Conservation (phyloP, 2,888 invertebrate species). For the Ophioninae sp. region DNA sequence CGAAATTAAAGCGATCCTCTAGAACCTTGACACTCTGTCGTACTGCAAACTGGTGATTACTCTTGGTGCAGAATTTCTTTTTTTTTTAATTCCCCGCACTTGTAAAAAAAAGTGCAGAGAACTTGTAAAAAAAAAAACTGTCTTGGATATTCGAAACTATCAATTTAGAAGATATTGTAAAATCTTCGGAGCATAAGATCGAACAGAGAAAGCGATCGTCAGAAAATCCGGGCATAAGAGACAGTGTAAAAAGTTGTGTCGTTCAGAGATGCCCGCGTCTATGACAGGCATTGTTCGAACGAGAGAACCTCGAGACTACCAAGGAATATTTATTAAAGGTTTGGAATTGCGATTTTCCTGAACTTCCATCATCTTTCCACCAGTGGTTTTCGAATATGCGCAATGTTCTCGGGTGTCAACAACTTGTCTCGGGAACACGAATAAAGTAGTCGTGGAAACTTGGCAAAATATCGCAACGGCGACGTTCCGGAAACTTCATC, state of each 20-base stretch:
- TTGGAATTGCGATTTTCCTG: neutral
- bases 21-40: neutral
- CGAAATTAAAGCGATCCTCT: constrained; percentile 1
- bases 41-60: neutral
- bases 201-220: no score
- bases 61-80: neutral
- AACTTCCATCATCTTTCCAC: neutral
- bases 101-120: no score
- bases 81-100: no score
- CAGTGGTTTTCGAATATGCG: constrained; percentile 2
- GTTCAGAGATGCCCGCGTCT: no score
- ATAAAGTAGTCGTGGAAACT: constrained; percentile 25
- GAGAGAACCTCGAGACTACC: neutral
- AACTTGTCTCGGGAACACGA: constrained; percentile 5
- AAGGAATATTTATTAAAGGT: constrained; percentile 7
- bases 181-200: no score
- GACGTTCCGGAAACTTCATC: constrained; percentile 31
- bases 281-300: no score
- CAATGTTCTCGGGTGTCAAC: constrained; percentile 9
- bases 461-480: constrained; percentile 17
- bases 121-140: neutral
- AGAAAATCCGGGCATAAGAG: no score
- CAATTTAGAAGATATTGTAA: no score
- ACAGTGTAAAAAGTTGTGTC: no score
- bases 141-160: no score